Evolutionary conservation across 2,888 invertebrate species (phyloP), one percentile per base, ranked within the genome.

Genomic region (Chymomyza procnemis): DNA sequence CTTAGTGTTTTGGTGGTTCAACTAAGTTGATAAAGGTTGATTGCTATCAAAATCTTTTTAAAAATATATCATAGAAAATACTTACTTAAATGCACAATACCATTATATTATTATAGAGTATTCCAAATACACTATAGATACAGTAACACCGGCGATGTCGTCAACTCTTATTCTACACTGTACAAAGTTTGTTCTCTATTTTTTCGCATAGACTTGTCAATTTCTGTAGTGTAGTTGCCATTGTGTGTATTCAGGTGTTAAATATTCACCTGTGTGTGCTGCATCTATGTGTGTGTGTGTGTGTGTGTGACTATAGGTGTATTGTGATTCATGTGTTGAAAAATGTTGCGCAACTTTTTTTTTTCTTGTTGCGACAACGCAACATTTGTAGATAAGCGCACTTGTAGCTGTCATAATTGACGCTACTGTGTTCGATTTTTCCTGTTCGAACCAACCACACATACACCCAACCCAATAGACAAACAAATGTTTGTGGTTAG

Each of bases 311-410:
- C 26, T 26, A 26, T 26, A 4, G 6, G 26, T 26, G 5, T 6
- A 47, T 8, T 19, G 50, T 50, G 18, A 50, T 16, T 19, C 18
- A 50, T 19, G 50, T 19, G 18, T 19, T 18, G 26, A 54, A 55
- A 59, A 65, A 69, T 65, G 46, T 79, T 76, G 68, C 75, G 71
- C 79, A 81, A 81, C 66, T 47, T 59, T 66, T 30, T 41, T 61
- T 54, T 19, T 60, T 62, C 47, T 59, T 54, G 34, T 60, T 62
- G 50, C 46, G 26, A 21, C 55, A 59, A 46, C 19, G 60, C 61
- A 54, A 26, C 41, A 41, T 65, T 50, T 59, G 55, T 67, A 78
- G 77, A 83, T 80, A 84, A 84, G 65, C 72, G 58, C 63, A 48
- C 58, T 47, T 61, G 58, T 63, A 30, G 48, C 55, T 67, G 74